Evolutionary conservation across 1,140 invertebrate species (phyloP), one percentile per base, ranked within the genome.

Genomic region (Drosophila malerkotliana): DNA sequence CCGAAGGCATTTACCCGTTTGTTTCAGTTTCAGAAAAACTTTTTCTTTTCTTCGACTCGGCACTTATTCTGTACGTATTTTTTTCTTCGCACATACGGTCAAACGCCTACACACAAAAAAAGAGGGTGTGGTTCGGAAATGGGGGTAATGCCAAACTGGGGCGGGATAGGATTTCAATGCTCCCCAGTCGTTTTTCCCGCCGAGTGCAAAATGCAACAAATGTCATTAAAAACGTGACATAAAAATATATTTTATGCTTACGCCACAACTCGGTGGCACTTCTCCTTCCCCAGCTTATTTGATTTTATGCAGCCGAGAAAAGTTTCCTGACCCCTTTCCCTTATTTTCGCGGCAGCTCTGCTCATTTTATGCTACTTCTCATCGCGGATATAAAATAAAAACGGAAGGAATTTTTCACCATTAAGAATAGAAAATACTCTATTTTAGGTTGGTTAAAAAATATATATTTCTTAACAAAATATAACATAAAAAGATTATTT

Each of bases 181-280:
- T 37, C 15, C 62, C 44, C 10, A 9, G 49, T 18, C 5, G 26
- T 39, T 51, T 49, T 26, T 9, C 59, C 59, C 47, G 58, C 54
- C 82, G 85, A 88, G 78, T 82, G 78, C 61, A 68, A 74, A 85
- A 82, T 82, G 83, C 79, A 79, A 88, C 83, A 88, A 88, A 88
- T 88, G 83, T 83, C 83, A 88, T 88, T 88, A 88, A 88, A 83
- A 88, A 73, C 57, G 75, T 76, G 79, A 76, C 67, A 83, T 88
- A 88, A 87, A 87, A 84, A 87, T 60, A 87, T 87, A 87, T 83
- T 87, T 78, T 78, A 87, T 81, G 66, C 77, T 68, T 60, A 57
- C 75, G 54, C 60, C 72, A 44, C 61, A 66, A 32, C 62, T 67
- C 72, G 51, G 8, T 39, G 45, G 62, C 49, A 55, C 44, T 57